These are phyloP conservation scores for Thomomys bottae DNA, from an alignment of 2,113 vertebrate species.

Conservation along the genomic window DNA sequence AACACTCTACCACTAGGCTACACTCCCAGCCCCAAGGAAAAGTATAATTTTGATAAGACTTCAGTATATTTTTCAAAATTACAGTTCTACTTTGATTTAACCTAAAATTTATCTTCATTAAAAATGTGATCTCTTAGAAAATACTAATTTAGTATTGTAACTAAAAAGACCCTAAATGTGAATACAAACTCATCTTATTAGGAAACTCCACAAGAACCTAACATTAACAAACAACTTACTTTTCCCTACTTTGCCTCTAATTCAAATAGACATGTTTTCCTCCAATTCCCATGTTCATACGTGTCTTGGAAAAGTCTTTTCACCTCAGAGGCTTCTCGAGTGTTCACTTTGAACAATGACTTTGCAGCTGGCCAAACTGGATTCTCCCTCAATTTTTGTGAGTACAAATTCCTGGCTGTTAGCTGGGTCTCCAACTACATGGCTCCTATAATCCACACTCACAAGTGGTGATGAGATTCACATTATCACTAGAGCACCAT, in stretches of 20 bases:
- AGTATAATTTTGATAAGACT: neutral
- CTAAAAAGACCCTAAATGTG: neutral
- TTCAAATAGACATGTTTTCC: conserved; percentile 17
- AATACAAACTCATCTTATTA: neutral
- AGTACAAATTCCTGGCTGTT: conserved; percentile 67
- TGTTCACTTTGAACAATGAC: conserved; percentile 71
- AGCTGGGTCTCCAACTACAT: conserved; percentile 57
- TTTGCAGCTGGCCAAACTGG: conserved; percentile 69
- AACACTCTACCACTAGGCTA: too few species aligned
- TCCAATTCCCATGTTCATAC: conserved; percentile 49
- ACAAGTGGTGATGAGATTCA: conserved; percentile 75
- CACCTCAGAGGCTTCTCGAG: conserved; percentile 51
- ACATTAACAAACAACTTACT: conserved; percentile 12
- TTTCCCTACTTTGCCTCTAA: conserved; percentile 40
- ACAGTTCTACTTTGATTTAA: neutral
- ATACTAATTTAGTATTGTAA: neutral
- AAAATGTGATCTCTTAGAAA: conserved; percentile 1
- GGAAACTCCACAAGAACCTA: neutral
- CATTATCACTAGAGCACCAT: conserved; percentile 74
- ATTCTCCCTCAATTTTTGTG: conserved; percentile 76
- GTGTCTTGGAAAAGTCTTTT: conserved; percentile 52
- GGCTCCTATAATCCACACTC: conserved; percentile 70
- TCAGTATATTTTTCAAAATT: conserved; percentile 28
- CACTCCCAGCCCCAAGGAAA: too few species aligned
- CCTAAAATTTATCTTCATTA: conserved; percentile 22